Base-by-base conservation (phyloP, 2,888 invertebrate species). In the Gastrophysa polygoni region DNA sequence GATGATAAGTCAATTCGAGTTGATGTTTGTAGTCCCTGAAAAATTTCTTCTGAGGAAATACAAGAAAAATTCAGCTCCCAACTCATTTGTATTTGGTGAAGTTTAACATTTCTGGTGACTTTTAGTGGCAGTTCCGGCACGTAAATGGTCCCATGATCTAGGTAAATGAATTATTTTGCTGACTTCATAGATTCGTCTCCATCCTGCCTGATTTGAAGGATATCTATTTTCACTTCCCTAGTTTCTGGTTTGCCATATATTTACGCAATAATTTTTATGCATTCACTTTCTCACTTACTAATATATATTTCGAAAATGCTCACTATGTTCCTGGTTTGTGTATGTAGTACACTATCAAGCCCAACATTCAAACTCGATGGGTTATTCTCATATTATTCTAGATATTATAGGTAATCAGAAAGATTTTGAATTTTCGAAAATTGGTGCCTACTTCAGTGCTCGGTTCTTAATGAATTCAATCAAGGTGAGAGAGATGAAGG, bases 111-210 rank as follows among this genome's bases (percentile, higher is more conserved):
- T 79, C 75, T 79, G 76, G 77, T 79, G 78, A 78, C 79, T 82
- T 85, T 81, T 85, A 85, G 85, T 85, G 85, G 85, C 85, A 82
- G 84, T 84, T 80, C 85, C 84, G 82, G 85, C 85, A 79, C 85
- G 85, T 83, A 85, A 85, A 83, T 85, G 85, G 85, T 84, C 84
- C 83, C 84, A 85, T 78, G 85, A 85, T 81, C 81, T 85, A 85
- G 85, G 85, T 85, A 85, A 85, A 82, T 81, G 68, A 71, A 63
- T 61, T 38, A 38, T 38, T 38, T 14, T 78, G 75, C 72, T 78
- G 75, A 75, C 72, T 73, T 75, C 76, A 75, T 81, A 79, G 78
- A 80, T 78, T 78, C 80, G 74, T 80, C 78, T 80, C 79, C 79
- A 80, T 79, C 79, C 77, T 80, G 80, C 80, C 80, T 81, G 80